Percentiles rank a stretch among this genome's conserved stretches.
Evolutionary conservation across 2,888 invertebrate species (phyloP).

Genomic region (Bruchidius siliquastri): DNA sequence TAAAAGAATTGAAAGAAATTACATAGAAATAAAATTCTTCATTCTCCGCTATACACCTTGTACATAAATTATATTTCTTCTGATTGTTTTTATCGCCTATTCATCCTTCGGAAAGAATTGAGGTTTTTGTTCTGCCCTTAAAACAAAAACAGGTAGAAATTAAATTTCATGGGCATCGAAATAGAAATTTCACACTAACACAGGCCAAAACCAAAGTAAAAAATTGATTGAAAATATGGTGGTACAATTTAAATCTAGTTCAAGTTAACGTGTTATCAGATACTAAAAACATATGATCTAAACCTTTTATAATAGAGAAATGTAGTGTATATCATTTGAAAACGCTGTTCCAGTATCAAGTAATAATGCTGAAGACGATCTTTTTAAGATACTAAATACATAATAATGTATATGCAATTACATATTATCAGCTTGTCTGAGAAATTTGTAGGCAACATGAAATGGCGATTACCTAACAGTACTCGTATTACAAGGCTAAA

Average conservation of each 20-base stretch:
- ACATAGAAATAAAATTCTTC: too few relatives aligned
- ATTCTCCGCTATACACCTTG: too few relatives aligned
- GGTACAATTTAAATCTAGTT: too few relatives aligned
- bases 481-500: slow-evolving; percentile 11
- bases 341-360: too few relatives aligned
- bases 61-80: background rate
- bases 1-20: too few relatives aligned
- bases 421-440: background rate
- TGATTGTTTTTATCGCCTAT: background rate
- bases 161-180: background rate
- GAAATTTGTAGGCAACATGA: background rate
- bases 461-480: slow-evolving; percentile 11
- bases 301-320: too few relatives aligned
- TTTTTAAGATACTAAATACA: background rate
- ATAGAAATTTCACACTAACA: background rate
- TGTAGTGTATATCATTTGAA: too few relatives aligned
- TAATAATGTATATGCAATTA: too few relatives aligned
- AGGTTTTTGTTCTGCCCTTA: background rate
- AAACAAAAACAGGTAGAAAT: background rate
- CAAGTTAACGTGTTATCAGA: too few relatives aligned
- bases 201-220: background rate
- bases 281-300: too few relatives aligned
- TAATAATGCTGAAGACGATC: too few relatives aligned
- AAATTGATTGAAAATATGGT: too few relatives aligned
- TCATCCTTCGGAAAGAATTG: background rate